Evolutionary conservation across 2,113 vertebrate species (phyloP).

Genomic region (Pandion haliaetus): DNA sequence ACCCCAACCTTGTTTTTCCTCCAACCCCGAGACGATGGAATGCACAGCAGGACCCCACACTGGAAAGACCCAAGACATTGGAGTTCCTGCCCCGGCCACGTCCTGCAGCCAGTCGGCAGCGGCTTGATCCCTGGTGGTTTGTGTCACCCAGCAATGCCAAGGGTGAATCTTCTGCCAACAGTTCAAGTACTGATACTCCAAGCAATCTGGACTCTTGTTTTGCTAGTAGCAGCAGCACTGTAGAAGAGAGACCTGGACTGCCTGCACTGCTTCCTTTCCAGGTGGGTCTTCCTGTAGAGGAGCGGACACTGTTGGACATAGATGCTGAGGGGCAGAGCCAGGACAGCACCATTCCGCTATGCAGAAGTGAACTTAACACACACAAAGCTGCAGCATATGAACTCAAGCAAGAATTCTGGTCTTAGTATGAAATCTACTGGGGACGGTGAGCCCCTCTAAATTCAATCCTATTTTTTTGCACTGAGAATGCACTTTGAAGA

Average conservation of each 20-base stretch:
- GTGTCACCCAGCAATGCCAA: constrained; percentile 81
- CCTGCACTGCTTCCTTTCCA: constrained; percentile 81
- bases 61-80: constrained; percentile 94
- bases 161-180: constrained; percentile 88
- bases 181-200: constrained; percentile 93
- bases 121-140: constrained; percentile 86
- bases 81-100: constrained; percentile 93
- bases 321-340: constrained; percentile 89
- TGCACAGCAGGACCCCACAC: constrained; percentile 76
- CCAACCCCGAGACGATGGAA: constrained; percentile 89
- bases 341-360: constrained; percentile 90
- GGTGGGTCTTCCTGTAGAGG: constrained; percentile 64
- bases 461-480: constrained; percentile 79
- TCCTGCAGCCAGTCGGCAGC: constrained; percentile 84
- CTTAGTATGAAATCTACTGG: constrained; percentile 71
- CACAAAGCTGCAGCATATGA: constrained; percentile 82
- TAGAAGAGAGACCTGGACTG: constrained; percentile 80
- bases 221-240: constrained; percentile 81
- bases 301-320: constrained; percentile 87
- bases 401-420: constrained; percentile 89
- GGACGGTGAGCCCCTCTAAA: constrained; percentile 43
- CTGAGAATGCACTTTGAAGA: constrained; percentile 87
- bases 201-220: constrained; percentile 90
- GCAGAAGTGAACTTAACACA: constrained; percentile 81
- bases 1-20: constrained; percentile 92